Conservation (phyloP, 2,888 invertebrate species). For the Carcina quercana region DNA sequence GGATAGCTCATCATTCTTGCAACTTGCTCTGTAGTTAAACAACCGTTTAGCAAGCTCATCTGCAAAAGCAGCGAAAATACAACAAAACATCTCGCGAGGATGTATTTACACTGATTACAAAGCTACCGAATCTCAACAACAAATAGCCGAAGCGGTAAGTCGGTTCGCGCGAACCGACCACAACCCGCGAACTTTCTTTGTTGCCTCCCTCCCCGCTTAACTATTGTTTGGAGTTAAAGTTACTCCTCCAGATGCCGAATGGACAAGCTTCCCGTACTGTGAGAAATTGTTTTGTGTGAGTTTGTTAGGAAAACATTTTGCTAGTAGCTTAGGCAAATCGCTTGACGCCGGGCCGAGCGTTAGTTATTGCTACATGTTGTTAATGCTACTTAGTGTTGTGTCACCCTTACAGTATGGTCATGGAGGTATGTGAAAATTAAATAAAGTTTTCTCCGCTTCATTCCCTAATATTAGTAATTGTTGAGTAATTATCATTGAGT, state of each 20-base stretch:
- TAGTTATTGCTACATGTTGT: too few species aligned
- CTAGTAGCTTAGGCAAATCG: conserved; percentile 63
- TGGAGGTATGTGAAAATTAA: conserved; percentile 16
- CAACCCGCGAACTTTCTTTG: conserved; percentile 59
- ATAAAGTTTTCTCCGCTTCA: conserved; percentile 38
- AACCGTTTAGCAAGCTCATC: too few species aligned
- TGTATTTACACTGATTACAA: conserved; percentile 36
- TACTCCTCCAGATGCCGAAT: conserved; percentile 55
- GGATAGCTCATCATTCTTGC: too few species aligned
- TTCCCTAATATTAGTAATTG: too few species aligned
- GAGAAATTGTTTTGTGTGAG: conserved; percentile 68
- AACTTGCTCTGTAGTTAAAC: too few species aligned
- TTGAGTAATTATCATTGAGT: too few species aligned
- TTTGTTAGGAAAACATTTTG: conserved; percentile 69
- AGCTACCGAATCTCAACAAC: conserved; percentile 20
- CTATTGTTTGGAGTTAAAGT: conserved; percentile 64
- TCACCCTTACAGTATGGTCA: too few species aligned
- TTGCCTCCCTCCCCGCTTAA: conserved; percentile 40
- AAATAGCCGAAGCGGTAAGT: conserved; percentile 31
- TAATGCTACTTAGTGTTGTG: too few species aligned
- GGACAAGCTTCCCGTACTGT: conserved; percentile 52
- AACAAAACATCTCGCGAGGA: conserved; percentile 25
- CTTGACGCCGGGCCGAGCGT: conserved; percentile 27
- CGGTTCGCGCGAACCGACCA: conserved; percentile 39
- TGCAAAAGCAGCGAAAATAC: conserved; percentile 48